Evolutionary conservation across 2,113 vertebrate species (phyloP), one percentile per base, ranked within the genome.

Genomic region (Piprites chloris): DNA sequence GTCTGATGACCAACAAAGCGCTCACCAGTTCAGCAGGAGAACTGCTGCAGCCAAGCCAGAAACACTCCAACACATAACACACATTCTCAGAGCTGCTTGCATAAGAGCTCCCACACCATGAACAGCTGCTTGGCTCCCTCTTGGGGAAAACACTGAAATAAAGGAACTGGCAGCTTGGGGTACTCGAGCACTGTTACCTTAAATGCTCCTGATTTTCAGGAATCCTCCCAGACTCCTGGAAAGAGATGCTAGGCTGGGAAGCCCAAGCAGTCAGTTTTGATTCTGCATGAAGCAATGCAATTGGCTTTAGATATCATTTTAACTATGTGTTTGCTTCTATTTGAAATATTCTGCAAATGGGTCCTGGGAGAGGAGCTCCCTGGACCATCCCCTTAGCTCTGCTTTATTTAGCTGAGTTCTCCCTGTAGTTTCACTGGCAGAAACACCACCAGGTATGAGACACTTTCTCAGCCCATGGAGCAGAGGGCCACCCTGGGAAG

Each of bases 111-210:
- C 59, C 62, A 26, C 0, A 1, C 9, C 2, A 41, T 6, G 53
- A 87, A 68, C 77, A 62, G 84, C 77, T 89, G 71, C 89, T 69
- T 94, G 89, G 78, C 91, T 96, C 93, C 89, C 91, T 85, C 93
- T 93, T 79, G 91, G 91, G 85, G 85, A 80, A 90, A 96, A 91
- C 55, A 76, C 33, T 71, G 75, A 83, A 83, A 71, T 62, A 69
- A 73, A 87, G 44, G 69, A 75, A 62, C 50, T 42, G 46, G 26
- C 44, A 46, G 37, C 46, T 71, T 62, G 16, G 72, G 18, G 23
- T 50, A 81, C 47, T 87, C 2, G 0, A 85, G 47, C 23, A 74
- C 26, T 18, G 2, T 68, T 72, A 85, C 69, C 77, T 94, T 65
- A 84, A 87, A 75, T 18, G 66, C 62, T 92, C 65, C 69, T 56